phyloP scores from a whole-genome alignment of 2,113 vertebrate species.

The Eleginops maclovinus region DNA sequence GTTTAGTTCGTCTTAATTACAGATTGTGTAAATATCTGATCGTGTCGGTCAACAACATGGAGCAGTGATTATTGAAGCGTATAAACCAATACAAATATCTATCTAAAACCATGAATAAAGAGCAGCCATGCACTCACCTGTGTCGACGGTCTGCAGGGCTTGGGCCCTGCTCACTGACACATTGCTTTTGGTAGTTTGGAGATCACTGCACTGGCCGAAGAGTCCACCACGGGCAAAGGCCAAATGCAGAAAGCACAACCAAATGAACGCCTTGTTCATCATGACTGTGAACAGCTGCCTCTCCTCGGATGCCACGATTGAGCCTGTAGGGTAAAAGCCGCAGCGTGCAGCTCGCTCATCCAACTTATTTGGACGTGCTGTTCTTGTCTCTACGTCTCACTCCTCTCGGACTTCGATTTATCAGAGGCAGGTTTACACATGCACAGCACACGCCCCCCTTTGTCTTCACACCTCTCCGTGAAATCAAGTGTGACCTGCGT shows the following conservation, averaged over 20 bases:
- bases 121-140: constrained; percentile 47
- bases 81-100: too few relatives aligned
- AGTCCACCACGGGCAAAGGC: background rate
- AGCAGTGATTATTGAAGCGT: background rate
- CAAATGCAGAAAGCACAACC: constrained; percentile 43
- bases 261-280: constrained; percentile 49
- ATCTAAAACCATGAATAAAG: background rate
- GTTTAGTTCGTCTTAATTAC: background rate
- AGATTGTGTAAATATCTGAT: background rate
- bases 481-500: background rate
- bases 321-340: background rate
- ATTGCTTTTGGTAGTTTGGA: background rate
- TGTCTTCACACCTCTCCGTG: constrained; percentile 16
- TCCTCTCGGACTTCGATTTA: constrained; percentile 8
- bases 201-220: background rate
- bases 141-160: background rate
- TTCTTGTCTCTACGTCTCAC: constrained; percentile 5
- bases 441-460: constrained; percentile 46
- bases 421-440: constrained; percentile 37
- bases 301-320: constrained; percentile 2
- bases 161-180: background rate
- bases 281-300: background rate
- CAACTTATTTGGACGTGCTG: background rate
- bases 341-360: background rate
- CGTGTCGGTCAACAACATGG: background rate